phyloP scores from a whole-genome alignment of 2,113 vertebrate genomes.

The Zootoca vivipara region DNA sequence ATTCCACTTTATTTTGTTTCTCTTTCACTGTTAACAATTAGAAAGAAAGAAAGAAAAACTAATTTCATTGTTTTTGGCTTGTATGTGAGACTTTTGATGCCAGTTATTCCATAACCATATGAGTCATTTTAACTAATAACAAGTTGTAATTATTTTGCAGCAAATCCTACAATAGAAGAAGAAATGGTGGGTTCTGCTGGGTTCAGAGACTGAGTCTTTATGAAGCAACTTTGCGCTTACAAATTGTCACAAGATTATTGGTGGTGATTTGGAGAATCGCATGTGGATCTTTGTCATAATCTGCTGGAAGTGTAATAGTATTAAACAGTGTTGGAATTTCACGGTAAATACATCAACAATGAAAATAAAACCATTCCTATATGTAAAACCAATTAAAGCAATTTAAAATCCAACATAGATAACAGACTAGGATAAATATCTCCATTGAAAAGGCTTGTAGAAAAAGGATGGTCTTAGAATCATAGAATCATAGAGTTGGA shows the following conservation, averaged over 20 bases:
- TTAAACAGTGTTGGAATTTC: not conserved
- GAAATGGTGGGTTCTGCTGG: not conserved
- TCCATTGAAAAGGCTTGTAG: no score
- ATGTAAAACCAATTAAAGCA: no score
- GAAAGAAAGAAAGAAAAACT: not conserved
- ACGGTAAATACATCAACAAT: no score
- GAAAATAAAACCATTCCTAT: no score
- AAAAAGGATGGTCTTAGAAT: no score
- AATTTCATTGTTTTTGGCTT: constrained; percentile 16
- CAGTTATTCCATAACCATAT: not conserved
- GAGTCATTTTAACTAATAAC: constrained; percentile 9
- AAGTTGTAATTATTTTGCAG: not conserved
- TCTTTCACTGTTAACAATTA: not conserved
- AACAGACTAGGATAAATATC: no score
- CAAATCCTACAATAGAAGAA: not conserved
- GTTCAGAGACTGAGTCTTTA: not conserved
- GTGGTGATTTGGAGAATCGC: not conserved
- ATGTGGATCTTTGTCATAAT: not conserved
- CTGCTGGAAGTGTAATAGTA: not conserved
- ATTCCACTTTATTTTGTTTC: not conserved
- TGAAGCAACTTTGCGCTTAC: not conserved
- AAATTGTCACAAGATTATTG: not conserved
- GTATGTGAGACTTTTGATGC: not conserved
- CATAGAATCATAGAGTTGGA: no score
- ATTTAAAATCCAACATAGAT: no score